Evolutionary conservation across 2,113 vertebrate species (phyloP), one percentile per base, ranked within the genome.

Genomic region (Triplophysa rosa): DNA sequence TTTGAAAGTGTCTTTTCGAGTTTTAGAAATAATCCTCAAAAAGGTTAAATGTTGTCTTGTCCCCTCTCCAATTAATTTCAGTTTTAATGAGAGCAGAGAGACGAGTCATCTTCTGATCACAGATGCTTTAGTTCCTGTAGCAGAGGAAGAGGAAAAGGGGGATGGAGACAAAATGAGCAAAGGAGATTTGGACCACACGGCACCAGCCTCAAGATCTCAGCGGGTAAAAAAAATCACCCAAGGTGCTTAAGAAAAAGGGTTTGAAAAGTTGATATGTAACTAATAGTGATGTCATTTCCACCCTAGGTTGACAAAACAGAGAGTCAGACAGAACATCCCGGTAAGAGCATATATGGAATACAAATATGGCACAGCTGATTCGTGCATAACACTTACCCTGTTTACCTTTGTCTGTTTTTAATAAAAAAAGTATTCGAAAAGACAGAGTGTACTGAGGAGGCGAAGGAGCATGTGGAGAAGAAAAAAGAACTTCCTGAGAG

Each of bases 291-390:
- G 4, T 47, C 0, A 29, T 61, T 62, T 66, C 29, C 12, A 49
- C 65, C 63, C 10, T 37, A 88, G 89, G 54, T 6, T 69, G 14
- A 58, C 1, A 29, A 45, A 19, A 11, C 8, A 6, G 63, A 75
- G 24, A 74, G 68, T 11, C 45, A 70, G 49, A 64, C n/a, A 69
- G 76, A 83, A 49, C 70, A 71, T 77, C 63, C 69, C 8, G 89
- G 91, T 91, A 76, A 19, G 77, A n/a, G 33, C 3, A 21, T 65
- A 58, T 33, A 42, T 71, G 12, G 42, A 45, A 5, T 19, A 13
- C 10, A 13, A 37, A 65, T 26, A 17, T 52, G 67, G 1, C 16
- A 37, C 29, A 16, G 19, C 37, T 58, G 19, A n/a, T 67, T 26
- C 37, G n/a, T n/a, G 14, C 21, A 45, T 47, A 45, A 52, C 37